Conservation (phyloP, 1,140 invertebrate species). For the Drosophila mauritiana region DNA sequence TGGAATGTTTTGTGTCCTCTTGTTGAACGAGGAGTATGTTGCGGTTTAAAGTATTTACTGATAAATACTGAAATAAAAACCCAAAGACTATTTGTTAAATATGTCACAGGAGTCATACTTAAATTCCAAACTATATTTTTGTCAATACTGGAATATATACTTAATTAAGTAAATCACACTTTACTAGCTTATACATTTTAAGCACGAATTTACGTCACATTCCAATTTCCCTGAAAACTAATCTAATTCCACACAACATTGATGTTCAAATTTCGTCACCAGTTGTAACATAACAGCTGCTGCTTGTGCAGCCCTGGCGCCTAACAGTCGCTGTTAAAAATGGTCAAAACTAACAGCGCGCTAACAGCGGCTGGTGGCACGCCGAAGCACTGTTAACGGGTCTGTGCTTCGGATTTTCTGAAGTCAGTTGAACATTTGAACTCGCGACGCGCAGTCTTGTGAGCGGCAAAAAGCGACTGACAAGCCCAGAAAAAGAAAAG, state of each 20-base stretch:
- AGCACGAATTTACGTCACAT: no score
- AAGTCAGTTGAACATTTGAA: conserved; percentile 64
- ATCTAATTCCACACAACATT: background rate
- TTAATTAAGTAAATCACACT: no score
- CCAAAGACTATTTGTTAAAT: no score
- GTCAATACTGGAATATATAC: no score
- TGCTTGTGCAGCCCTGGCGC: conserved; percentile 42
- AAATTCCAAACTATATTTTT: no score
- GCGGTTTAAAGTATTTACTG: background rate
- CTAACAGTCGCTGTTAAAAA: conserved; percentile 56
- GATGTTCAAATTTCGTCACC: background rate
- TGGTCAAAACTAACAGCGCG: conserved; percentile 47
- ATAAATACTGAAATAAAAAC: background rate
- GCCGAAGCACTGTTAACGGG: conserved; percentile 23
- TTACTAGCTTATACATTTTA: no score
- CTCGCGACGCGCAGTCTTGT: conserved; percentile 79
- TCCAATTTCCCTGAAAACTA: background rate
- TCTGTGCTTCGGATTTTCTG: conserved; percentile 11
- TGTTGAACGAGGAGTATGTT: background rate
- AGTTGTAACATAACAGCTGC: conserved; percentile 1
- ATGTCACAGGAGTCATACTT: no score
- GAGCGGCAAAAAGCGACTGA: conserved; percentile 51
- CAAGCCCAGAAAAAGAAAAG: conserved; percentile 3
- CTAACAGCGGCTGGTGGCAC: background rate
- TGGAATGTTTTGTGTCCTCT: conserved; percentile 1